These are phyloP conservation scores for Cottus gobio DNA, from an alignment of 2,113 vertebrate species.

Conservation along the genomic window DNA sequence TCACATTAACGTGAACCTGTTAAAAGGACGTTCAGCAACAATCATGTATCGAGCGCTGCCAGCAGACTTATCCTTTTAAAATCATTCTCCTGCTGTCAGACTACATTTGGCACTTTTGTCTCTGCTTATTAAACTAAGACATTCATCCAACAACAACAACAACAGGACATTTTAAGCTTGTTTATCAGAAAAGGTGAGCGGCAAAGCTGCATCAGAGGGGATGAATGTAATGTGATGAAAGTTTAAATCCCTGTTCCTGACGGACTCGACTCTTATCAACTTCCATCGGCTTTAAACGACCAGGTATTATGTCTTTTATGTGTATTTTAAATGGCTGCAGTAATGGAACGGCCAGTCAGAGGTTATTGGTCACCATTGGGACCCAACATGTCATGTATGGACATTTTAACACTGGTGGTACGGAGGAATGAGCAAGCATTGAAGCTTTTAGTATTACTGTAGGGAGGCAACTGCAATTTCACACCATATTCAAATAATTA, in stretches of 20 bases:
- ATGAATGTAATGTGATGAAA: conserved; percentile 62
- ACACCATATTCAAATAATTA: background rate
- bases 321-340: conserved; percentile 4
- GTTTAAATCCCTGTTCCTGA: conserved; percentile 42
- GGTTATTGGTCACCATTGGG: conserved; percentile 4
- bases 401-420: conserved; percentile 1
- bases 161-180: conserved; percentile 43
- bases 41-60: background rate
- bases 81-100: conserved; percentile 31
- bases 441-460: background rate
- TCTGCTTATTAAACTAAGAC: conserved; percentile 32
- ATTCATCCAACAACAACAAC: background rate
- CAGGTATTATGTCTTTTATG: conserved; percentile 28
- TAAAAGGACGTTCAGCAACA: conserved; percentile 13
- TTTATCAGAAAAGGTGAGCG: conserved; percentile 51
- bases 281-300: conserved; percentile 44
- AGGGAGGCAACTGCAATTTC: background rate
- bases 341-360: conserved; percentile 25
- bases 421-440: background rate
- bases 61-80: conserved; percentile 34
- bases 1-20: conserved; percentile 8
- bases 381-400: background rate
- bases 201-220: conserved; percentile 40
- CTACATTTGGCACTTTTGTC: background rate
- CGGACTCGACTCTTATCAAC: conserved; percentile 48